Base-by-base conservation (phyloP, 1,140 invertebrate genomes). In the Gonioctena quinquepunctata region DNA sequence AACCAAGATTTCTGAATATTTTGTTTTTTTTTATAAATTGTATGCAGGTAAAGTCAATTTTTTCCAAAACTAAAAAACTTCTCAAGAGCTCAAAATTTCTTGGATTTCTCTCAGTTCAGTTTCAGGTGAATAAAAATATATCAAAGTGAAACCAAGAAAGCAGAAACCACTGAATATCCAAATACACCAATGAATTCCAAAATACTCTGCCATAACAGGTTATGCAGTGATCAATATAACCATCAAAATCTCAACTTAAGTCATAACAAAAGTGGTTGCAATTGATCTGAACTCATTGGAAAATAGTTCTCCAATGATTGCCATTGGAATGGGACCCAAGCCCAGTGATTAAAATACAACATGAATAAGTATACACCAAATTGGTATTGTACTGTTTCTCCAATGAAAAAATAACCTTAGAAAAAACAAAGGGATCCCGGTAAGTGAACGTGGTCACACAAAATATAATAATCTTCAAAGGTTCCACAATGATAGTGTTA, bases 301-400 rank as follows among this genome's bases (percentile, higher is more conserved):
- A 74, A 95, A 93, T 73, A 96, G 88, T 83, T 96, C 93, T 2
- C 90, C 91, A 87, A 95, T 90, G 26, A 96, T 88, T 0, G 93
- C 89, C 93, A 94, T 95, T 0, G 94, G 93, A 8, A 96, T 83
- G 0, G 94, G 93, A 0, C 94, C 94, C 75, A 94, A 91, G 3
- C 92, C 93, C 80, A 88, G 83, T 83, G 89, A 89, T 78, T 91
- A 93, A 0, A 88, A 86, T 21, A 89, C 83, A 21, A 91, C 91
- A 83, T 89, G 93, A 49, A 89, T 66, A 2, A 92, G 85, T n/a
- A 93, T 79, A 0, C 89, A 87, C 4, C 86, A 77, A 2, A 93
- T 83, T 2, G 92, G 92, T 5, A 93, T 75, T 87, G 79, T 79
- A 16, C 85, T 75, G 13, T 83, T 80, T 33, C 84, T 80, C 3